Base-by-base conservation (phyloP, 2,888 invertebrate genomes). In the Neoascia interrupta region DNA sequence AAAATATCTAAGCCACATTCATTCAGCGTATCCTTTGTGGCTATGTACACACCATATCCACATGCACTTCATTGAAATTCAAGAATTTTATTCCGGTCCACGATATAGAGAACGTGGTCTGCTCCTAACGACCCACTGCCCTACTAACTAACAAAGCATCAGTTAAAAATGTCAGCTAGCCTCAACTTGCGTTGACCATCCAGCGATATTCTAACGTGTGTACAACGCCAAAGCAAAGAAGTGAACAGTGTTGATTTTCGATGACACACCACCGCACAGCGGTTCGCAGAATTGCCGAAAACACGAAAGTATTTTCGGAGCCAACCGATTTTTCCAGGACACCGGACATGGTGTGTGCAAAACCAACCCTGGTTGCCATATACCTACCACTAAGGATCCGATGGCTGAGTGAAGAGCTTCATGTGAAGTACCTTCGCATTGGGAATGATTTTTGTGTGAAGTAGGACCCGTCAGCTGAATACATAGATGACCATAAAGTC, bases 241-340 rank as follows among this genome's bases (percentile, higher is more conserved):
- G 13, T 23, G 36, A 31, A 43, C 34, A 37, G 41, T 74, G 51
- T 19, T 43, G 45, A 47, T 73, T 66, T 69, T 37, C 61, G 69
- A 68, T 60, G 53, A 45, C 45, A 54, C 19, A 49, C n/a, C n/a
- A n/a, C n/a, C n/a, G n/a, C 39, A n/a, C 37, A 8, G 5, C 74
- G 54, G 43, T 69, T 36, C 54, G 47, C 69, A 61, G 61, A 69
- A 74, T 69, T 61, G 74, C 53, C 61, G n/a, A 69, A 74, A 60
- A 74, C 53, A 53, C 73, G 41, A 43, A 64, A 39, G 36, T 21
- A 61, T 54, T 74, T 74, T 69, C 37, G 49, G 2, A 74, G 19
- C 53, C 31, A 54, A 54, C 37, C 11, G 18, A 34, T 54, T 36
- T 53, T 49, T 47, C 31, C 34, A n/a, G 43, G 28, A 19, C 23